Evolutionary conservation across 2,888 invertebrate genomes (phyloP).

Genomic region (Oegoconia quadripuncta): DNA sequence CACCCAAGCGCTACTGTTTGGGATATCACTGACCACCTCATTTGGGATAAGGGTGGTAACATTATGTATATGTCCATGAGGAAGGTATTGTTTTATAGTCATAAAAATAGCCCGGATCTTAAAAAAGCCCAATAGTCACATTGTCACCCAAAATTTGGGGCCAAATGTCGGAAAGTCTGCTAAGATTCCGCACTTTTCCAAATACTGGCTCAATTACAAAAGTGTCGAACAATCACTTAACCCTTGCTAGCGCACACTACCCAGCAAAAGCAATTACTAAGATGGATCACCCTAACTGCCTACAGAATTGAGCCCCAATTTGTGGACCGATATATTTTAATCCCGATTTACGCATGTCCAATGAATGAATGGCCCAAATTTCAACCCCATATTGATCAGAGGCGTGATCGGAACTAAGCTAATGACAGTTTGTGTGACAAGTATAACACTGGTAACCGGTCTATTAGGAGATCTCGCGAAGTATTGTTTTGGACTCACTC

Average conservation of each 20-base stretch:
- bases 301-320: constrained; percentile 61
- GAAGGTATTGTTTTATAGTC: too few relatives aligned
- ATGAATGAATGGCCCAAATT: constrained; percentile 47
- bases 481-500: too few relatives aligned
- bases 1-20: too few relatives aligned
- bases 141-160: background rate
- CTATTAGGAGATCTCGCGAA: too few relatives aligned
- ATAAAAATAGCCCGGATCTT: too few relatives aligned
- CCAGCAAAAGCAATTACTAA: constrained; percentile 64
- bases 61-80: too few relatives aligned
- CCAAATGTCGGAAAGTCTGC: background rate
- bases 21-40: too few relatives aligned
- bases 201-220: constrained; percentile 14
- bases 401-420: constrained; percentile 23
- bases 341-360: constrained; percentile 60
- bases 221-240: constrained; percentile 39
- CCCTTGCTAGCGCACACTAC: constrained; percentile 26
- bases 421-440: too few relatives aligned
- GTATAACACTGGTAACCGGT: too few relatives aligned
- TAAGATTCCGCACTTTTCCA: too few relatives aligned
- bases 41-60: too few relatives aligned
- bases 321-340: constrained; percentile 68
- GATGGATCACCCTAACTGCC: constrained; percentile 61
- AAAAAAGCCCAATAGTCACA: too few relatives aligned
- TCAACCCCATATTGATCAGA: constrained; percentile 25